Base-by-base conservation (phyloP, 2,888 invertebrate genomes). In the Limnephilus marmoratus region DNA sequence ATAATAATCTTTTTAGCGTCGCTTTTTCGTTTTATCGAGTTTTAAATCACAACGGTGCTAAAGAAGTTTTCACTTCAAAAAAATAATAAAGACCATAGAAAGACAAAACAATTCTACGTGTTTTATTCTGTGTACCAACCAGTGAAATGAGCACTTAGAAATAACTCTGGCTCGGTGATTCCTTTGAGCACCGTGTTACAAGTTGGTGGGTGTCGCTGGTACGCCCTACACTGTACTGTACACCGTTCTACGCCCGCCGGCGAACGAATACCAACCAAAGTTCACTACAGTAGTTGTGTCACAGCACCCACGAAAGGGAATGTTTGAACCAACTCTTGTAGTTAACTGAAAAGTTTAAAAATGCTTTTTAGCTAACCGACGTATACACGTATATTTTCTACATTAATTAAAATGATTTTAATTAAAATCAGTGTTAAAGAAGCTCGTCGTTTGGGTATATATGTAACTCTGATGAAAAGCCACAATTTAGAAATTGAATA, bases 101-200 rank as follows among this genome's bases (percentile, higher is more conserved):
- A 18, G 24, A 24, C 18, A 68, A 7, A 68, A 68, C 13, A 68
- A 4, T 68, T 68, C 24, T 24, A 24, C 15, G 13, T 68, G 15
- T 68, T 68, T 68, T 68, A 68, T 68, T 68, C 24, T 68, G 24
- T 68, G 18, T 68, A 18, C 24, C 24, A 18, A 18, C 85, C 4
- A 2, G 24, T 85, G 45, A 85, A 41, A 41, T 85, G 85, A 85
- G 34, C 85, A 41, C 37, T 34, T 41, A 85, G 37, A 83, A 83
- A 41, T 37, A 85, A 85, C 45, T 41, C 53, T 68, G 18, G 4
- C 53, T 68, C 85, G 9, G 45, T 41, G 24, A 34, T 41, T 37
- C 37, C 85, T 85, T 85, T 45, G 85, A 85, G 45, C 85, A 85
- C 24, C 41, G 49, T 45, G 37, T 85, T 85, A 85, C 85, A 45